Conservation (phyloP, 1,140 invertebrate genomes). For the Parasteatoda tepidariorum region DNA sequence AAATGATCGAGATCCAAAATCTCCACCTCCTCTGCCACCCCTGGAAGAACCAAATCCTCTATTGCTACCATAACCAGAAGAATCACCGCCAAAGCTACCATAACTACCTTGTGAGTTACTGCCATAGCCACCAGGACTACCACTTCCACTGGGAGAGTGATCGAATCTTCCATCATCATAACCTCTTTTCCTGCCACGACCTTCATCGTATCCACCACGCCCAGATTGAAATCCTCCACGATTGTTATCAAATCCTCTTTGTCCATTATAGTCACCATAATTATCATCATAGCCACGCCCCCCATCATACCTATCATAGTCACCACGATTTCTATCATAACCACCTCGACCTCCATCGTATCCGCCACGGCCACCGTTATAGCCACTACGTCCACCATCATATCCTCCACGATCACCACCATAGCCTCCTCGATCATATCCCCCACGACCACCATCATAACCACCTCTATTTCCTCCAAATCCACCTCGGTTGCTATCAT, state of each 20-base stretch:
- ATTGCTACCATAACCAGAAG: background rate
- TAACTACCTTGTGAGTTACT: background rate
- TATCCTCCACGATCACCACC: conserved; percentile 14
- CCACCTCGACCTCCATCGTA: conserved; percentile 6
- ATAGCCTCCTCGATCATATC: conserved; percentile 34
- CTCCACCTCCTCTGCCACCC: background rate
- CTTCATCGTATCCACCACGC: background rate
- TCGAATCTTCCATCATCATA: background rate
- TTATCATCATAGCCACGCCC: conserved; percentile 7
- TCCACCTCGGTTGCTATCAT: background rate
- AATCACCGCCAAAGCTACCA: background rate
- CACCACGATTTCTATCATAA: background rate
- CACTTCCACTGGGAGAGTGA: background rate
- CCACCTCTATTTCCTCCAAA: conserved; percentile 1
- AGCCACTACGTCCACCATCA: conserved; percentile 24
- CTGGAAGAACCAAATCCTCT: background rate
- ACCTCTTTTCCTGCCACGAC: conserved; percentile 15
- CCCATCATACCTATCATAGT: conserved; percentile 54
- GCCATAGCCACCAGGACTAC: background rate
- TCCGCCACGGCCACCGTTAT: conserved; percentile 54
- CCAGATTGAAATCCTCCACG: conserved; percentile 17
- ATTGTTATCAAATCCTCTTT: conserved; percentile 58
- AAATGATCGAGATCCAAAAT: background rate
- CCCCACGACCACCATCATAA: background rate
- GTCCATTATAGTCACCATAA: conserved; percentile 19